Base-by-base conservation (phyloP, 2,113 vertebrate species). In the Cochlearius cochlearius region DNA sequence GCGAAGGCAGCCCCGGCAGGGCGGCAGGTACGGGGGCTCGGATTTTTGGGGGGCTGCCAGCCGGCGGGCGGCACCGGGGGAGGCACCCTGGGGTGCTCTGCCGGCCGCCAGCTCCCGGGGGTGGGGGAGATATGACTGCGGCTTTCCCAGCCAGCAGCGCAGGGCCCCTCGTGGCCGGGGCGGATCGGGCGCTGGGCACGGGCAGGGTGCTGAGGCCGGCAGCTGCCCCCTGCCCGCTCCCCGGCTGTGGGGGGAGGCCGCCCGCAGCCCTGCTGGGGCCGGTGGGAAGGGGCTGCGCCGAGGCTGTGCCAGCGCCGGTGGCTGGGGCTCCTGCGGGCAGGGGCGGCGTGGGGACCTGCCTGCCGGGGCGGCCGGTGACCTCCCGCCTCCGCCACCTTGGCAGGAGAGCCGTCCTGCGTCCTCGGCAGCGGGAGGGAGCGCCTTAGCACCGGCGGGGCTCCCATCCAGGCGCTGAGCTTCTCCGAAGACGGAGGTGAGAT, bases 401-500 rank as follows among this genome's bases (percentile, higher is more conserved):
- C 77, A 95, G 85, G n/a, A 32, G 29, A 15, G 0, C 45, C 3
- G 3, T 15, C 50, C n/a, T 7, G 15, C 7, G 20, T 34, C 50
- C 62, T 26, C 1, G 6, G n/a, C 11, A 47, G 53, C 4, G 8
- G 29, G 29, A 64, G n/a, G 10, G 62, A 80, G 91, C 58, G 84
- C 3, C 23, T 56, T 30, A 86, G 88, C 11, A 12, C 14, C 5
- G 53, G 71, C 4, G 3, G 9, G 13, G 86, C 26, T 12, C 97
- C 91, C 0, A 27, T 74, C 10, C 89, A 38, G 4, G 93, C 34
- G 0, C 93, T 95, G 17, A 81, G 72, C 83, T 88, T 95, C 84
- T 96, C 96, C 4, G 90, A 74, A 45, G 89, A 96, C 3, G 56
- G 91, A 92, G 97, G 98, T 98, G 94, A 97, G 98, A 11, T 1